Conservation (phyloP, 2,797 vertebrate genomes). For the Anguilla anguilla region DNA sequence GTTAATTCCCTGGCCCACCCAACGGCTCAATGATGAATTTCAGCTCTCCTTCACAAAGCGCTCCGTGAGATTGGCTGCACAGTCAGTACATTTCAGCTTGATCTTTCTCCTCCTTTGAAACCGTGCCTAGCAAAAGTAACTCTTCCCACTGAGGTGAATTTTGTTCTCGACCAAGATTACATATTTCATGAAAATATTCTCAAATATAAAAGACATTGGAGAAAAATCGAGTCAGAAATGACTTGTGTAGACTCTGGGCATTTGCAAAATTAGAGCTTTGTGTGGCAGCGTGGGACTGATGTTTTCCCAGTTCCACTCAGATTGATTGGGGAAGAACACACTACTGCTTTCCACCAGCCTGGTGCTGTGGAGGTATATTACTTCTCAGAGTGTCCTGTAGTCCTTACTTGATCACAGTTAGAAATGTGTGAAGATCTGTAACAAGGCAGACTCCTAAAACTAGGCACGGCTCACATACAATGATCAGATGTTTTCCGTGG, state of each 20-base stretch:
- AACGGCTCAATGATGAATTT: background rate
- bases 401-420: background rate
- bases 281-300: background rate
- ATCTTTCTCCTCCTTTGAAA: background rate
- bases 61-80: background rate
- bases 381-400: background rate
- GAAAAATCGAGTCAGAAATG: background rate
- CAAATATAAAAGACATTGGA: background rate
- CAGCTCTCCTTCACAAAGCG: background rate
- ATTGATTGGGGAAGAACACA: background rate
- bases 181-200: background rate
- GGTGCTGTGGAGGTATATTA: background rate
- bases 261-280: background rate
- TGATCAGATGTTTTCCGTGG: background rate
- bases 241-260: background rate
- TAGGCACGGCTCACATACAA: background rate
- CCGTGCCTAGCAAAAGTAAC: background rate
- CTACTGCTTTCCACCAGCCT: background rate
- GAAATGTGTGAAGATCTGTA: background rate
- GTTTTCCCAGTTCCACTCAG: background rate
- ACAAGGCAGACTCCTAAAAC: background rate
- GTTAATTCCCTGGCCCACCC: background rate
- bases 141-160: background rate
- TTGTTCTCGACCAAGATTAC: background rate
- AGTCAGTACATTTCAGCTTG: background rate